Base-by-base conservation (phyloP, 2,888 invertebrate genomes). In the Antitype chi region DNA sequence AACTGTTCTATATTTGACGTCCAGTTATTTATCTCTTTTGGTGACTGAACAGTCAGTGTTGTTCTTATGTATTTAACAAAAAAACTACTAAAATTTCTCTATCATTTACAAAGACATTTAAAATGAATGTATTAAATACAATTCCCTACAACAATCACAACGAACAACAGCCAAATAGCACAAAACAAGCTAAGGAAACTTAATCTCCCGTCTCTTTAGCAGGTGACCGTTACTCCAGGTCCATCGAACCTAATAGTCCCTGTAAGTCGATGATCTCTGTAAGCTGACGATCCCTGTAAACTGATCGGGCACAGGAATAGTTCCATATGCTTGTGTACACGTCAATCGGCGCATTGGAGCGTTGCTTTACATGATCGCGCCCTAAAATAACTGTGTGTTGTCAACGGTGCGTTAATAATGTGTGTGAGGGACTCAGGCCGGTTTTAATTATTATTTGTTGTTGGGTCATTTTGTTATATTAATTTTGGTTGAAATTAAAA, bases 271-370 rank as follows among this genome's bases (percentile, higher is more conserved):
- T 55, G 60, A 52, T 74, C 68, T 59, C 81, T 88, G 90, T 89
- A 87, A 90, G 52, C 80, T 71, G 84, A 49, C 88, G 89, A 86
- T 87, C 85, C 78, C 80, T 89, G 90, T 89, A 88, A 92, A 87
- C 88, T 86, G 85, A 89, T 82, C 87, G 77, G 76, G 69, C 74
- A 85, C 87, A 88, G 84, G 91, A 90, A 91, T 91, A 91, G 90
- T 86, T 85, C 82, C 84, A 84, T 82, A 85, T 81, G 86, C 88
- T 85, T 72, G 70, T 85, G 85, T 84, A 81, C 82, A 85, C 86
- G 89, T 90, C 91, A 88, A 82, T 89, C 87, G 70, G 32, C 84
- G 85, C 85, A 85, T 64, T 80, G 66, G 28, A 85, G 78, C 88
- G 82, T 85, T 63, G 55, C 72, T 83, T 88, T 72, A 78, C 81